These are phyloP conservation scores for Siniperca knerii DNA, from an alignment of 2,113 vertebrate species.

Conservation along the genomic window DNA sequence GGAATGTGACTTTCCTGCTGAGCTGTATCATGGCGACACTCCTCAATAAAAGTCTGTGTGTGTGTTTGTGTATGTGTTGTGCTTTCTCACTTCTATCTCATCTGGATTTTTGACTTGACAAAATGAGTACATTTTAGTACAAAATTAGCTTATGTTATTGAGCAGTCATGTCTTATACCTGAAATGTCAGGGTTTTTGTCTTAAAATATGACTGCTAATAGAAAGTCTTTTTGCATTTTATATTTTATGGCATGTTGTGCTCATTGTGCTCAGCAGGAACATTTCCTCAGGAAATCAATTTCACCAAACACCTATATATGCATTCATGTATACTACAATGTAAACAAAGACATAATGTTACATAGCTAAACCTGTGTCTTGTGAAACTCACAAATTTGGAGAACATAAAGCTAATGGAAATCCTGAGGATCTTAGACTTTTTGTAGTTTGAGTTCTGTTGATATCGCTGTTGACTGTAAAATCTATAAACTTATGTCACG, in stretches of 20 bases:
- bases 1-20: conserved; percentile 70
- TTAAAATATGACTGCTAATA: neutral
- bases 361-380: neutral
- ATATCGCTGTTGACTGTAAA: neutral
- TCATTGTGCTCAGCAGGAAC: neutral
- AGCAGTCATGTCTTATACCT: neutral
- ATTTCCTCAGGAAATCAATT: neutral
- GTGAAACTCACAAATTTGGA: neutral
- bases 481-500: neutral
- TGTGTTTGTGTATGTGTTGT: neutral
- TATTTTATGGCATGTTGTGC: neutral
- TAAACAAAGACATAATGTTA: neutral
- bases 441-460: neutral
- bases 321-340: neutral
- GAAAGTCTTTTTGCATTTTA: neutral
- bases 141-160: neutral
- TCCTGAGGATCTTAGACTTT: neutral
- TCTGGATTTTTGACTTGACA: neutral
- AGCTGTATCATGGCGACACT: conserved; percentile 41
- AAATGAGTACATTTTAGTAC: neutral
- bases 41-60: conserved; percentile 35
- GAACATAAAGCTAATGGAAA: no score
- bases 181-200: neutral
- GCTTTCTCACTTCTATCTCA: neutral
- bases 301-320: neutral